These are phyloP conservation scores for Melikaiella ostensackeni DNA, from an alignment of 2,888 invertebrate genomes.

Conservation along the genomic window DNA sequence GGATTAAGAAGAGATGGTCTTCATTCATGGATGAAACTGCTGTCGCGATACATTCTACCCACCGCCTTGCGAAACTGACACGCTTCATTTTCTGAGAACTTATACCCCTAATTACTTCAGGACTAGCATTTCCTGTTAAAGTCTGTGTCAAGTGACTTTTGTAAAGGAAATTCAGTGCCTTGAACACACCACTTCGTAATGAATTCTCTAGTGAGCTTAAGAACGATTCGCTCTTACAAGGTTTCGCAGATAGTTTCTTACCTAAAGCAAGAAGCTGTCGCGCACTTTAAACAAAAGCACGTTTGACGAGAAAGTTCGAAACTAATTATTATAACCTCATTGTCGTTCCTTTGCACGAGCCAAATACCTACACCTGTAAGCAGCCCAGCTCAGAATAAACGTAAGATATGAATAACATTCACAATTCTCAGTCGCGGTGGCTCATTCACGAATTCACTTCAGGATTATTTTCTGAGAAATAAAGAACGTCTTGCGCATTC, in stretches of 20 bases:
- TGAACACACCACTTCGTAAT: slow-evolving; percentile 9
- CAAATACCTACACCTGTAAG: not conserved
- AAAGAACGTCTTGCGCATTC: not conserved
- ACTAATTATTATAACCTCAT: slow-evolving; percentile 31
- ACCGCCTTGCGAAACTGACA: not conserved
- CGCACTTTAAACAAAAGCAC: slow-evolving; percentile 32
- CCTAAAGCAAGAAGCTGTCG: slow-evolving; percentile 21
- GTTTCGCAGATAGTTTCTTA: slow-evolving; percentile 36
- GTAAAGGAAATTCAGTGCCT: not conserved
- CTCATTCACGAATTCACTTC: slow-evolving; percentile 16
- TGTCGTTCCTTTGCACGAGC: slow-evolving; percentile 4
- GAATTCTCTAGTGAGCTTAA: slow-evolving; percentile 16
- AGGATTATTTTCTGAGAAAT: slow-evolving; percentile 16
- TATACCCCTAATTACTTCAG: not conserved
- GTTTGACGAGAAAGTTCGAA: slow-evolving; percentile 30
- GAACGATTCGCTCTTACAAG: not conserved
- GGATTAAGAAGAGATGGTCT: too few species aligned
- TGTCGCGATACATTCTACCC: not conserved
- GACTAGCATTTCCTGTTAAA: not conserved
- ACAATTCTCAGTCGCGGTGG: not conserved
- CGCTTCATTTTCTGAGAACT: not conserved
- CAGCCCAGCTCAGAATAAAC: not conserved
- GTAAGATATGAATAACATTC: slow-evolving; percentile 17
- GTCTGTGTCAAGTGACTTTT: not conserved
- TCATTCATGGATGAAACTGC: not conserved